A percentile compares a stretch with the other conserved stretches of the same genome.
Evolutionary conservation across 1,140 invertebrate genomes (phyloP).

Genomic region (Drosophila sucinea): DNA sequence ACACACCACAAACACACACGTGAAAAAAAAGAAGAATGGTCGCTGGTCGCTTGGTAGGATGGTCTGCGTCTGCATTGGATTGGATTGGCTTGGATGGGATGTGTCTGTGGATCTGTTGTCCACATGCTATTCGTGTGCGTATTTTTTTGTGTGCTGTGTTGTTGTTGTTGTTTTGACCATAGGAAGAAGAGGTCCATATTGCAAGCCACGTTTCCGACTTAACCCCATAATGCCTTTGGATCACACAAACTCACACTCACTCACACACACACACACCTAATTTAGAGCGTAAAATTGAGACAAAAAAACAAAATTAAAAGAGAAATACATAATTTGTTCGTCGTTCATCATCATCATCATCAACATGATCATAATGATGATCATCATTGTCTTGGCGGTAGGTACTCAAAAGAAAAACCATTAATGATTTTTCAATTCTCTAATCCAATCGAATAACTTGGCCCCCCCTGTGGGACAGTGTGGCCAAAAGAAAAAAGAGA

Average conservation of each 20-base stretch:
- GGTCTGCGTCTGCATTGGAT: conserved; percentile 1
- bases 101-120: conserved; percentile 31
- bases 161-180: neutral
- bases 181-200: conserved; percentile 1
- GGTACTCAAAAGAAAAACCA: neutral
- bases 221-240: neutral
- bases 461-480: no score
- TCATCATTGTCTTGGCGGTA: no score
- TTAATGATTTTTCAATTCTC: neutral
- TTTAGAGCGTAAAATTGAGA: conserved; percentile 69
- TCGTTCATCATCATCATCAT: conserved; percentile 9
- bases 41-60: neutral
- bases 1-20: conserved; percentile 29
- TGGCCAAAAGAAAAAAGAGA: no score
- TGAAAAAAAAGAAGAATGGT: conserved; percentile 10
- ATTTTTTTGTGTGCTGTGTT: neutral
- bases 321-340: conserved; percentile 3
- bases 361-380: no score
- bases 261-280: conserved; percentile 41
- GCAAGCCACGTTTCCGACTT: neutral
- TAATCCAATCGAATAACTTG: no score
- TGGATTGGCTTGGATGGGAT: conserved; percentile 44
- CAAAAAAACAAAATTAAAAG: conserved; percentile 22
- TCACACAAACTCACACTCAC: neutral
- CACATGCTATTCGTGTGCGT: conserved; percentile 40